Base-by-base conservation (phyloP, 1,140 invertebrate genomes). In the Cardiocondyla obscurior region DNA sequence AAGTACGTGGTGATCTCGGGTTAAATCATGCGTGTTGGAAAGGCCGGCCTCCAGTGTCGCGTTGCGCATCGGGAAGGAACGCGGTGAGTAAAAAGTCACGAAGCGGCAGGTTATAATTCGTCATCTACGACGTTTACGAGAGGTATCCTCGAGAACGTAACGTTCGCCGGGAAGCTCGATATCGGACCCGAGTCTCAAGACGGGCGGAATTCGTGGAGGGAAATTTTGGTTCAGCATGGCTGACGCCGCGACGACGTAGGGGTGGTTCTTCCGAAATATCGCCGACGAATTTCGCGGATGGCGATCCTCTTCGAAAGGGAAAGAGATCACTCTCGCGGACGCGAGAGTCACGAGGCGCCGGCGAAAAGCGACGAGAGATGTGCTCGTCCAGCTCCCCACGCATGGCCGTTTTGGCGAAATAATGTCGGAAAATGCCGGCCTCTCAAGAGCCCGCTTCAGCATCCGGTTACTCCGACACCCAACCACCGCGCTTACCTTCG, bases 361-460 rank as follows among this genome's bases (percentile, higher is more conserved):
- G 19, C 16, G 69, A 62, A 74, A 79, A 67, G 87, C 22, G 84
- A 36, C 69, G 86, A 88, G 86, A 88, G 76, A 55, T 53, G 62
- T 19, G 74, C 53, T 64, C 83, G 46, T 53, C 69, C 81, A 74
- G 70, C 70, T n/a, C n/a, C n/a, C 36, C 65, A 89, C 88, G 84
- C 88, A 89, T 88, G 88, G 87, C 87, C 83, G 83, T 88, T 88
- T 88, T 58, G 67, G 46, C 8, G 19, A 72, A 84, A 88, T 87
- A 72, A 88, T 82, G 62, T 86, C 76, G 84, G 87, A 88, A 89
- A 89, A 89, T 89, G 86, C 83, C 87, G 87, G 86, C 86, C 58
- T 79, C 60, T 60, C 58, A 33, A 39, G 73, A 67, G 73, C 60
- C 70, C 70, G 72, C 82, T 70, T 69, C 81, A 33, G n/a, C 70